Percentiles rank a stretch among this genome's conserved stretches.
phyloP scores from a whole-genome alignment of 2,113 vertebrate genomes.

The Prionailurus viverrinus region DNA sequence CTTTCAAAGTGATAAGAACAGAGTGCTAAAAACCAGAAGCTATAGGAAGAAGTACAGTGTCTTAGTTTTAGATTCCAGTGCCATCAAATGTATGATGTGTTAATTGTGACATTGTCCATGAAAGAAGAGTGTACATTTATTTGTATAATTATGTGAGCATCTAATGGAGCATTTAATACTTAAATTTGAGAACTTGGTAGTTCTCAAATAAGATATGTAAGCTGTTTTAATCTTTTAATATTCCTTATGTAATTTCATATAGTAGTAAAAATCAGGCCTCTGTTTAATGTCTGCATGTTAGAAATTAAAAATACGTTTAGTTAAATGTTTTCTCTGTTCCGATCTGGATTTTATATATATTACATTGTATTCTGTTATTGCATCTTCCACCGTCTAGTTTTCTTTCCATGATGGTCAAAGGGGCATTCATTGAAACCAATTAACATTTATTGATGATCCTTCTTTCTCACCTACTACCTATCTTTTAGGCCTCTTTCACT shows the following conservation, averaged over 20 bases:
- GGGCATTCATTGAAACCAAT: background rate
- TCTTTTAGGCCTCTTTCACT: conserved; percentile 53
- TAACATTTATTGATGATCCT: background rate
- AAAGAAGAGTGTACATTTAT: background rate
- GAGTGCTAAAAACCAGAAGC: conserved; percentile 39
- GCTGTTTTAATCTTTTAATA: background rate
- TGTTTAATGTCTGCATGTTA: conserved; percentile 20
- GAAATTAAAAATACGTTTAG: conserved; percentile 3
- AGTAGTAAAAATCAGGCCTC: conserved; percentile 16
- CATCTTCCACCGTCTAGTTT: background rate
- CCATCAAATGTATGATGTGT: background rate
- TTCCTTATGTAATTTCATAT: conserved; percentile 12
- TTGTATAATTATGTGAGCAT: background rate
- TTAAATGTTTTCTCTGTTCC: conserved; percentile 23
- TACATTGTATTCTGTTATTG: background rate
- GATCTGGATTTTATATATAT: conserved; percentile 9
- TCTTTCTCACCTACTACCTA: conserved; percentile 43
- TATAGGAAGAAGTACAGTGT: background rate
- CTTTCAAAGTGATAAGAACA: background rate
- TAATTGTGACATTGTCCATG: background rate
- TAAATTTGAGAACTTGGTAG: background rate
- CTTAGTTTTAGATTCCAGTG: background rate
- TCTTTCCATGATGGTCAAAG: background rate
- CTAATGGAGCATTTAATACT: background rate
- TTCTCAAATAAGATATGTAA: conserved; percentile 23